These are phyloP conservation scores for Eupsittula cactorum DNA, from an alignment of 2,113 vertebrate genomes.

Conservation along the genomic window DNA sequence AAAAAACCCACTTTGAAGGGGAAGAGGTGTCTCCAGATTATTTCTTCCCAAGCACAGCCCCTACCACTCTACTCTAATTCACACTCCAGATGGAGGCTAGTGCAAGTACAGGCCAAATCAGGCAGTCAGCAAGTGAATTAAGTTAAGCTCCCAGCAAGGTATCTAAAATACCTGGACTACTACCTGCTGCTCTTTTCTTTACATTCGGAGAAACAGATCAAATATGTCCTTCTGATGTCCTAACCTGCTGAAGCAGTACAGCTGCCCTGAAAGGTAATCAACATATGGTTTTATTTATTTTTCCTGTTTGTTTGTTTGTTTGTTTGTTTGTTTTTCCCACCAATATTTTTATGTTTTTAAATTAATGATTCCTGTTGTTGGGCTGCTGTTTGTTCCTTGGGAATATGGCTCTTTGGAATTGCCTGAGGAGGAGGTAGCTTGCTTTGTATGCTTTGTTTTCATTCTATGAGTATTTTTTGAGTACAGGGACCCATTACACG, in stretches of 20 bases:
- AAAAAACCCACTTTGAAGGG: not conserved
- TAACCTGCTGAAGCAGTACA: not conserved
- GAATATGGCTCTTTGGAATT: not conserved
- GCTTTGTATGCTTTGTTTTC: not conserved
- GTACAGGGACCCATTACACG: rapidly evolving
- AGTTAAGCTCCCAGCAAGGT: not conserved
- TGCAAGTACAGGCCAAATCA: not conserved
- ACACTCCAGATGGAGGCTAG: not conserved
- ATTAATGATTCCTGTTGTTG: not conserved
- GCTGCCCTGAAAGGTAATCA: not conserved
- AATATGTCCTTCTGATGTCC: rapidly evolving
- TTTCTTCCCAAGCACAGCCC: not conserved
- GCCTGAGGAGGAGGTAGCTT: not conserved
- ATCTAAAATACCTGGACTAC: not conserved
- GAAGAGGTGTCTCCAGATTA: not conserved
- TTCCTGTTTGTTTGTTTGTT: not conserved
- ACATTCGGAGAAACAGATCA: not conserved
- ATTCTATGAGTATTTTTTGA: not conserved
- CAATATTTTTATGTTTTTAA: not conserved
- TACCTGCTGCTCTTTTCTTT: rapidly evolving
- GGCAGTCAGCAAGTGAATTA: not conserved
- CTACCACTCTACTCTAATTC: not conserved
- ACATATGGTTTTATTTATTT: not conserved
- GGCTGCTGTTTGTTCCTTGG: not conserved
- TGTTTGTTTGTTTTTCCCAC: not conserved